A percentile compares a stretch with the other conserved stretches of the same genome.
Conservation (phyloP, 2,888 invertebrate genomes). For the Meta bourneti region DNA sequence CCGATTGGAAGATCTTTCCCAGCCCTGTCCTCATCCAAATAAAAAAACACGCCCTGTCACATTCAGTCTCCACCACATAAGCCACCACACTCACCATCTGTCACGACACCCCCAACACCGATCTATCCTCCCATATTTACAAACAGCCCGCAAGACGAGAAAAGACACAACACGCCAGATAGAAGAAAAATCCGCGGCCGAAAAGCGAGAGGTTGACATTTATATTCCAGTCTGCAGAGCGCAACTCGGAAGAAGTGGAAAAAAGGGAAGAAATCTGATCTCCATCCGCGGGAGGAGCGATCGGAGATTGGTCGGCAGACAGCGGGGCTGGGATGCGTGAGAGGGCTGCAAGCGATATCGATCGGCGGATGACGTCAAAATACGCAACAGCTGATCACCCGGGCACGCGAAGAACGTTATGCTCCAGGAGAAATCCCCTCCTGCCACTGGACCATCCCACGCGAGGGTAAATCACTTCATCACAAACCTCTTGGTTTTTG, state of each 20-base stretch:
- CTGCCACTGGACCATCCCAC: background rate
- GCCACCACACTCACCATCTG: background rate
- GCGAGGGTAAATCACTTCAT: background rate
- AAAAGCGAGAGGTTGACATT: conserved; percentile 27
- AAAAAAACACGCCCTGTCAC: background rate
- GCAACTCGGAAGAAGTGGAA: background rate
- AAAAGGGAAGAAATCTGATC: conserved; percentile 37
- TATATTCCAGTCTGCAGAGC: conserved; percentile 8
- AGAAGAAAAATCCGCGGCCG: too few relatives aligned
- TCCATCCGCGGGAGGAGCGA: conserved; percentile 14
- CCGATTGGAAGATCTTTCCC: background rate
- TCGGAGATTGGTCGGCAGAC: conserved; percentile 18
- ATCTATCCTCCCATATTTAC: background rate
- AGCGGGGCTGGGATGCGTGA: background rate
- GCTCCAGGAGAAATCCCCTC: conserved; percentile 38
- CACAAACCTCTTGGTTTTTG: background rate
- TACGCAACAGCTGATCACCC: conserved; percentile 75
- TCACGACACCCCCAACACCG: background rate
- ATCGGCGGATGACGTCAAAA: conserved; percentile 67
- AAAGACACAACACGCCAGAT: background rate
- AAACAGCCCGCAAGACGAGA: background rate
- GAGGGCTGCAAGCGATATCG: conserved; percentile 41
- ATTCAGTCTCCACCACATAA: background rate
- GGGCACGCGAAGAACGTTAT: conserved; percentile 46
- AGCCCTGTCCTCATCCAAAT: background rate